Conservation (phyloP, 2,797 vertebrate genomes). For the Hemitrygon akajei region DNA sequence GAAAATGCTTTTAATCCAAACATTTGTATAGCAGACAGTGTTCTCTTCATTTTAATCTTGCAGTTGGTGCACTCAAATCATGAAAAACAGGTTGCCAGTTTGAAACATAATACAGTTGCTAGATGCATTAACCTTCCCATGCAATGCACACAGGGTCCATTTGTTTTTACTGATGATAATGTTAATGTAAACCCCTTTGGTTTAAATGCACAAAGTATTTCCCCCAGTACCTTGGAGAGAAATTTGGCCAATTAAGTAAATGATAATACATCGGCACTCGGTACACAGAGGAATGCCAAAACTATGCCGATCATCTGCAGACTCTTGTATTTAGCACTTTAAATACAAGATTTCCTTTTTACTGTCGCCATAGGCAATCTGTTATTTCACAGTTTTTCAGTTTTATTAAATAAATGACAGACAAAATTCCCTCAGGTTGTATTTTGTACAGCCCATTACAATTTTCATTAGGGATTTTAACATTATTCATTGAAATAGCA, state of each 20-base stretch:
- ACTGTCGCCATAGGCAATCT: slow-evolving; percentile 27
- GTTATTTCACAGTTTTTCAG: slow-evolving; percentile 20
- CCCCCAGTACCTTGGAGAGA: neutral
- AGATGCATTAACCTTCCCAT: too few species aligned
- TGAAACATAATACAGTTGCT: neutral
- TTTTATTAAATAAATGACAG: slow-evolving; percentile 28
- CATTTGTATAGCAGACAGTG: neutral
- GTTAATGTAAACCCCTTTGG: neutral
- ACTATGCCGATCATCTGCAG: neutral
- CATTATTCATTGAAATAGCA: slow-evolving; percentile 34
- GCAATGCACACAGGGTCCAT: neutral
- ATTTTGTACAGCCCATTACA: slow-evolving; percentile 26
- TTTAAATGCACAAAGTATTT: neutral
- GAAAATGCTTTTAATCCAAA: neutral
- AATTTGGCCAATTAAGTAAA: neutral
- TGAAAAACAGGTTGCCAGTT: neutral
- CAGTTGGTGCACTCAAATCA: neutral
- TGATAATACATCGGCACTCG: neutral
- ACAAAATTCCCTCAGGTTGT: slow-evolving; percentile 27
- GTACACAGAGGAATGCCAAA: neutral
- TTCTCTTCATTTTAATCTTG: neutral
- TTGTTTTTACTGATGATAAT: neutral
- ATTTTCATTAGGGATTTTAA: slow-evolving; percentile 32
- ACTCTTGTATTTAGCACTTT: neutral
- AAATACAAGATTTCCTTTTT: neutral